Evolutionary conservation across 2,888 invertebrate genomes (phyloP).

Genomic region (Psylliodes chrysocephalus): DNA sequence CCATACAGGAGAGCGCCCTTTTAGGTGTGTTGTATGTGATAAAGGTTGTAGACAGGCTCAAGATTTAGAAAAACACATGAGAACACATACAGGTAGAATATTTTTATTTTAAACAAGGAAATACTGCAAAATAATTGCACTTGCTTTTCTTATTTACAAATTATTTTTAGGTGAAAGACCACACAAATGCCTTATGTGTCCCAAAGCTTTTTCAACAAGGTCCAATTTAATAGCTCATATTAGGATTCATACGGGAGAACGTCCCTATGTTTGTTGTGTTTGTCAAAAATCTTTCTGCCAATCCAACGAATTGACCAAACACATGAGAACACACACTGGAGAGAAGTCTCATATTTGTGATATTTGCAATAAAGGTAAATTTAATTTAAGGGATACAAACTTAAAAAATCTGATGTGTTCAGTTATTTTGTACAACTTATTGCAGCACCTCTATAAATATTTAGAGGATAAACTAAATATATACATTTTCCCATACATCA

Average conservation of each 20-base stretch:
- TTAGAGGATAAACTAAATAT: too few species aligned
- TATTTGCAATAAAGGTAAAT: conserved; percentile 64
- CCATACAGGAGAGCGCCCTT: conserved; percentile 64
- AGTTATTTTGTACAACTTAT: too few species aligned
- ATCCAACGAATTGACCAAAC: conserved; percentile 64
- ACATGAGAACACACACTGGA: conserved; percentile 65
- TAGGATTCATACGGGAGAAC: conserved; percentile 64
- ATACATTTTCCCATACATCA: too few species aligned
- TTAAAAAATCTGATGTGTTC: too few species aligned
- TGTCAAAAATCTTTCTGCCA: conserved; percentile 65
- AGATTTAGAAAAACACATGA: conserved; percentile 65
- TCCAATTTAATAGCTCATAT: conserved; percentile 65
- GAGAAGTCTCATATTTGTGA: conserved; percentile 65
- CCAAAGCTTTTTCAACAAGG: conserved; percentile 64
- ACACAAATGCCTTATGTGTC: conserved; percentile 63
- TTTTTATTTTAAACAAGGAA: background rate
- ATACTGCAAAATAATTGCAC: background rate
- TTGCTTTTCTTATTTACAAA: background rate
- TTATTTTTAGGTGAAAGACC: conserved; percentile 61
- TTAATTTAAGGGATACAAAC: too few species aligned
- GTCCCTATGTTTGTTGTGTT: conserved; percentile 63
- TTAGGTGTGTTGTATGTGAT: conserved; percentile 63
- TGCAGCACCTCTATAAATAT: too few species aligned
- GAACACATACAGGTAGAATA: conserved; percentile 63
- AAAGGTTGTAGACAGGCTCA: conserved; percentile 65